phyloP scores from a whole-genome alignment of 2,113 vertebrate genomes.

The Melanerpes formicivorus region DNA sequence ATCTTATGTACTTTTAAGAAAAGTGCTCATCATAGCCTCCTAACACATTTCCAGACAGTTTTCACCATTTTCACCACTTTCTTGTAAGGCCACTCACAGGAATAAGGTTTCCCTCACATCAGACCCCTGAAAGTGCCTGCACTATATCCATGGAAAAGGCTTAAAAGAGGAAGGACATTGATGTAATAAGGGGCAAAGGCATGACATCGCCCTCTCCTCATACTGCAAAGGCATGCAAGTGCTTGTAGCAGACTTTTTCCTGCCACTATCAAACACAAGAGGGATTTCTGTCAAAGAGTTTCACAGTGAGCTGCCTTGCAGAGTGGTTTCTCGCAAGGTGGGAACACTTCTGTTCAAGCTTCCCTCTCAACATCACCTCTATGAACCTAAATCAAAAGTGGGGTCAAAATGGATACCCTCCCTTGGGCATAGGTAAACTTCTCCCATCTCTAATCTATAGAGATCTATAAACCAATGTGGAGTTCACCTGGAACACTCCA shows the following conservation, averaged over 20 bases:
- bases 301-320: neutral
- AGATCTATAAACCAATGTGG: neutral
- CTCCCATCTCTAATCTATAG: neutral
- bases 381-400: neutral
- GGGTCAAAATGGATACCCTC: neutral
- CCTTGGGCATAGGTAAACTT: neutral
- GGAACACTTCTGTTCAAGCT: neutral
- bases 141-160: neutral
- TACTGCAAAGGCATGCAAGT: fast-evolving
- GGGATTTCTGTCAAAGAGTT: neutral
- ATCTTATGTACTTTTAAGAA: neutral
- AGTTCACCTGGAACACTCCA: neutral
- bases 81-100: neutral
- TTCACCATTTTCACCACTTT: neutral
- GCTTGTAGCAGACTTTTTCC: neutral
- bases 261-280: neutral
- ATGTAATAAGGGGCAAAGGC: neutral
- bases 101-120: neutral
- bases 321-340: neutral
- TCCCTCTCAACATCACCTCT: neutral
- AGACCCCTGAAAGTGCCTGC: neutral
- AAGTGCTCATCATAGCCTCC: neutral
- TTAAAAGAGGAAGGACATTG: constrained; percentile 5
- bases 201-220: neutral
- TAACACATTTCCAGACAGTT: neutral